Percentiles rank a stretch among this genome's conserved stretches.
phyloP scores from a whole-genome alignment of 1,140 invertebrate genomes.

The Drosophila quadrilineata region DNA sequence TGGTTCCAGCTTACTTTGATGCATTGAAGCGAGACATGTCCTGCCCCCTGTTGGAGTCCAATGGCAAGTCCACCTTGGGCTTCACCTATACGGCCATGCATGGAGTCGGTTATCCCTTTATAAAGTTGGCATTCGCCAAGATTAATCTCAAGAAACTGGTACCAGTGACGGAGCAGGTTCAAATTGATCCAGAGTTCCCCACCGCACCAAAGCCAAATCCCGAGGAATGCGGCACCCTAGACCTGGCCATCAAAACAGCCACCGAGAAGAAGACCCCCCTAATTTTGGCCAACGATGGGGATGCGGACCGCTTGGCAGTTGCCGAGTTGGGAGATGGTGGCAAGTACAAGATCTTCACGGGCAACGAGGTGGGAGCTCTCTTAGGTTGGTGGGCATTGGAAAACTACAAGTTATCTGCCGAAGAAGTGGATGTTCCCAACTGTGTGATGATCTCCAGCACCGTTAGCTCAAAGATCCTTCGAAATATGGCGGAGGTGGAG shows the following conservation, averaged over 20 bases:
- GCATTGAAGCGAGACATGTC: conserved; percentile 37
- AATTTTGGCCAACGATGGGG: conserved; percentile 99
- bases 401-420: conserved; percentile 83
- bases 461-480: conserved; percentile 98
- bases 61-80: conserved; percentile 51
- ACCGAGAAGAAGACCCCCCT: conserved; percentile 86
- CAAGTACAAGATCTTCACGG: conserved; percentile 95
- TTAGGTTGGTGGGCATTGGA: conserved; percentile 96
- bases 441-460: conserved; percentile 95
- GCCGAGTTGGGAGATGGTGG: conserved; percentile 88
- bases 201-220: conserved; percentile 97
- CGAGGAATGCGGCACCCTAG: conserved; percentile 95
- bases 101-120: conserved; percentile 94
- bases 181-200: conserved; percentile 97
- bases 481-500: conserved; percentile 89
- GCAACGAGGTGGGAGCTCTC: conserved; percentile 97
- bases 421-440: conserved; percentile 82
- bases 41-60: conserved; percentile 34
- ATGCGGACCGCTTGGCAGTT: conserved; percentile 97
- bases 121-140: conserved; percentile 88
- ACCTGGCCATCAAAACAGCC: conserved; percentile 92
- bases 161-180: conserved; percentile 91
- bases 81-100: conserved; percentile 96
- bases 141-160: conserved; percentile 90
- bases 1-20: conserved; percentile 51